A percentile compares a stretch with the other conserved stretches of the same genome.
phyloP scores from a whole-genome alignment of 37 sponge, comb jelly and placozoan genomes.

The Ianthella basta region DNA sequence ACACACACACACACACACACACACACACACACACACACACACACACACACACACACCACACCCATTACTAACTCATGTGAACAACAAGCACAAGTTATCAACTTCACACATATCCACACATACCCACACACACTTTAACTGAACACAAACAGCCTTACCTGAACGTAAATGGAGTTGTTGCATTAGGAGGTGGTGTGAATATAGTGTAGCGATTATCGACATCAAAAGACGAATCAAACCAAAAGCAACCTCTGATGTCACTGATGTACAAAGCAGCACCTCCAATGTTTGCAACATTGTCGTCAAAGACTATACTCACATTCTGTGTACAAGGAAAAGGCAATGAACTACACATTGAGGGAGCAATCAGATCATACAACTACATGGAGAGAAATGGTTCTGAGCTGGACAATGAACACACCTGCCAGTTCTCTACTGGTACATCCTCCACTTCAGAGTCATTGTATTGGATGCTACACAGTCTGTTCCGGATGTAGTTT shows the following conservation, averaged over 20 bases:
- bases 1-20: slow-evolving; percentile 7
- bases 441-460: not conserved
- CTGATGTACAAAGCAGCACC: slow-evolving; percentile 26
- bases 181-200: slow-evolving; percentile 1
- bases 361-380: no score
- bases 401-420: not conserved
- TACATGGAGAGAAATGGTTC: no score
- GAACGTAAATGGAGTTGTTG: not conserved
- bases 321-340: not conserved
- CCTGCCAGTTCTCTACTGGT: slow-evolving; percentile 3
- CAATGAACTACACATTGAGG: no score
- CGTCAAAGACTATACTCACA: not conserved
- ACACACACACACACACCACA: slow-evolving; percentile 9
- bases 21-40: slow-evolving; percentile 40
- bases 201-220: not conserved
- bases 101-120: slow-evolving; percentile 57
- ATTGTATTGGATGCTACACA: not conserved
- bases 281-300: not conserved
- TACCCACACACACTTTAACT: no score
- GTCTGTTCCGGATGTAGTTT: not conserved
- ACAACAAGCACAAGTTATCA: slow-evolving; percentile 45
- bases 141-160: no score
- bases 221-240: not conserved
- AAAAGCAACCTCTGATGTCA: slow-evolving; percentile 1
- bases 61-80: slow-evolving; percentile 52